A percentile compares a stretch with the other conserved stretches of the same genome.
phyloP scores from a whole-genome alignment of 2,797 vertebrate species.

The Dipus sagitta region DNA sequence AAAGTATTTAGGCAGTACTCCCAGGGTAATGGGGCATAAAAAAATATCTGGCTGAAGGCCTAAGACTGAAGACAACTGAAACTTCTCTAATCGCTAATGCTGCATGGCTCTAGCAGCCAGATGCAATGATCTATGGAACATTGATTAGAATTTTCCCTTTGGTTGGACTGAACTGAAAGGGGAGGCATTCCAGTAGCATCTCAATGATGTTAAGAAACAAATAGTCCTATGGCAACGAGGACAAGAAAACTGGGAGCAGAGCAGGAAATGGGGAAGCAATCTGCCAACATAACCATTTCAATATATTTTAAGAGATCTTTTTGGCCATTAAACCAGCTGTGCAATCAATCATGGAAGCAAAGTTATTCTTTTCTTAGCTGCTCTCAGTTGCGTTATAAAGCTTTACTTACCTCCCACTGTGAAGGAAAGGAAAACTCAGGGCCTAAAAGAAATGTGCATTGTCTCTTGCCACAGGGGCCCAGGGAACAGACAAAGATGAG shows the following conservation, averaged over 20 bases:
- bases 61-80: conserved; percentile 26
- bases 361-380: not conserved
- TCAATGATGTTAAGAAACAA: conserved; percentile 63
- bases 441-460: not conserved
- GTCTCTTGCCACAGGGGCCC: not conserved
- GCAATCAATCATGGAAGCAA: conserved; percentile 19
- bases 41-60: conserved; percentile 55
- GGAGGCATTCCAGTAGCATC: conserved; percentile 44
- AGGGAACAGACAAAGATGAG: not conserved
- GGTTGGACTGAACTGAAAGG: conserved; percentile 55
- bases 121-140: conserved; percentile 58
- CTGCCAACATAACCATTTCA: not conserved
- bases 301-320: conserved; percentile 42
- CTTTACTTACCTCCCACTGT: not conserved
- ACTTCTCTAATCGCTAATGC: conserved; percentile 24
- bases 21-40: conserved; percentile 55
- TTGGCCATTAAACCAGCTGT: not conserved
- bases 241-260: conserved; percentile 54
- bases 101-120: not conserved
- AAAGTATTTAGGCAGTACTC: conserved; percentile 39
- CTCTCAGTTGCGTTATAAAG: not conserved
- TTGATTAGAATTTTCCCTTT: conserved; percentile 69
- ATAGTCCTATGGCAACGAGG: not conserved
- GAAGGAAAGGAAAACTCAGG: not conserved
- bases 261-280: not conserved